A percentile compares a stretch with the other conserved stretches of the same genome.
Evolutionary conservation across 2,797 vertebrate genomes (phyloP).

Genomic region (Microctenopoma steveboyesi): DNA sequence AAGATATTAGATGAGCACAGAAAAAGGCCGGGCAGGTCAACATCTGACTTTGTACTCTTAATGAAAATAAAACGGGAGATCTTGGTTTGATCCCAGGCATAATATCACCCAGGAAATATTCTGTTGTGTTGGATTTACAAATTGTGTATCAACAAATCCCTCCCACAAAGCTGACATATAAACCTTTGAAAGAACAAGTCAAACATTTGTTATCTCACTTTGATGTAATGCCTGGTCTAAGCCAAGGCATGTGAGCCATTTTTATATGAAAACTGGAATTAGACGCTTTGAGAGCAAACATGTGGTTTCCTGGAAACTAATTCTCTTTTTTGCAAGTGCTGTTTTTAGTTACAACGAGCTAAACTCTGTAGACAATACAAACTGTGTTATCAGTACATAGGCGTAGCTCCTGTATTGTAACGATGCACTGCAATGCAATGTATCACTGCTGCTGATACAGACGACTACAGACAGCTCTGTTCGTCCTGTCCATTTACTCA

Average conservation of each 20-base stretch:
- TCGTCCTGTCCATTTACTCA: conserved; percentile 23
- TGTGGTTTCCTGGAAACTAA: conserved; percentile 31
- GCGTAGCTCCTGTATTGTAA: neutral
- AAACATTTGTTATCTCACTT: conserved; percentile 66
- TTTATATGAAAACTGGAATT: conserved; percentile 59
- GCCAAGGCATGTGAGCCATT: conserved; percentile 62
- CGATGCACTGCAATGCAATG: neutral
- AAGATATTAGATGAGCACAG: conserved; percentile 29
- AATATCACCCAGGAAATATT: conserved; percentile 66
- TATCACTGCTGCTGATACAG: conserved; percentile 2
- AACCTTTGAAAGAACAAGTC: conserved; percentile 58
- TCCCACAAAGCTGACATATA: conserved; percentile 50
- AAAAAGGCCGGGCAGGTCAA: conserved; percentile 33
- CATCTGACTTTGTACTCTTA: conserved; percentile 26
- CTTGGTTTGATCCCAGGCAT: conserved; percentile 40
- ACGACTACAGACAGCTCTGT: conserved; percentile 10
- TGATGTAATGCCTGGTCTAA: conserved; percentile 46
- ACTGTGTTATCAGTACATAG: no score
- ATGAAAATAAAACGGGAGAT: conserved; percentile 19
- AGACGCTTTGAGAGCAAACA: conserved; percentile 56
- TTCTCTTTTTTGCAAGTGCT: neutral
- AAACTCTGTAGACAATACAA: neutral
- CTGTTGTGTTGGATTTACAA: conserved; percentile 53
- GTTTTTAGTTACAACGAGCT: neutral
- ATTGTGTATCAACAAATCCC: conserved; percentile 59